Base-by-base conservation (phyloP, 1,140 invertebrate genomes). In the Bombus consobrinus region DNA sequence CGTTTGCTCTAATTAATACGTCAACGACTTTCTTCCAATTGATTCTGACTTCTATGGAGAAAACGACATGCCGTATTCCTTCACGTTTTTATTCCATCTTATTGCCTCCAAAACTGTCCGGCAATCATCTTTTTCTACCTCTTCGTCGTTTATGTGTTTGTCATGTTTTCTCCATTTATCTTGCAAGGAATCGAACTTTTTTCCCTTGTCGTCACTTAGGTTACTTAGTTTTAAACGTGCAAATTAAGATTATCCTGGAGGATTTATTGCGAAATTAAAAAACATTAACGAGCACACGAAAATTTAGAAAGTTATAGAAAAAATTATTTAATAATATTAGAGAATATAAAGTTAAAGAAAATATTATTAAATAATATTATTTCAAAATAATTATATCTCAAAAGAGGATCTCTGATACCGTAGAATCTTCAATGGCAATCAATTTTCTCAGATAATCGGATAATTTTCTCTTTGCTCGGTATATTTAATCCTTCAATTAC, bases 1-100 rank as follows among this genome's bases (percentile, higher is more conserved):
- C 15, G 22, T 13, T 59, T 43, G 13, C n/a, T 37, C 28, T 34
- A 84, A 84, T 83, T 83, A 83, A 69, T 83, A 68, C 37, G 43
- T 69, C 74, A 77, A 43, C 22, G 15, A n/a, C 13, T n/a, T 22
- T 41, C 12, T 32, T 22, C 10, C 53, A 34, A 43, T 41, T 59
- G 80, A 57, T 13, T 43, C 15, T 12, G 25, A 43, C 13, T 81
- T 34, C 37, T n/a, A 41, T 18, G 37, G 28, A 22, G n/a, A 43
- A 43, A 43, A 32, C n/a, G 12, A 43, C 13, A 1, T 25, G 28
- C 3, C 32, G 6, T 8, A 3, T 18, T 32, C 15, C 13, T 66
- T 66, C 64, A 3, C n/a, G n/a, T 66, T 66, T 66, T 32, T 66
- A 2, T 18, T 66, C 9, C 32, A 34, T 34, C 64, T 18, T 66